Evolutionary conservation across 2,113 vertebrate genomes (phyloP), one percentile per base, ranked within the genome.

Genomic region (Falco punctatus): DNA sequence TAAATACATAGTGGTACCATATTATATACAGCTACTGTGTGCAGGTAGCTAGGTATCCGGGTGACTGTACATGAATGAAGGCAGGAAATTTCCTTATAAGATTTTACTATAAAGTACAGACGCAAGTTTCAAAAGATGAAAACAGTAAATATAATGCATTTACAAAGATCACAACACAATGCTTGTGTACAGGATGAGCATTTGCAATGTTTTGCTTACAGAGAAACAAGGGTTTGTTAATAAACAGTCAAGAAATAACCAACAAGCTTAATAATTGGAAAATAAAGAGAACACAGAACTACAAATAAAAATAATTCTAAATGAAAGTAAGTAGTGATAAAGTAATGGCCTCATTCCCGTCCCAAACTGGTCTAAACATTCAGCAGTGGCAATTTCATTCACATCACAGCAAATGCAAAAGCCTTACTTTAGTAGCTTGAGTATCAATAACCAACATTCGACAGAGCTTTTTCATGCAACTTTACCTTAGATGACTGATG

Each of bases 401-500:
- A 92, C 83, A 84, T 64, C 93, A 96, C 67, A 95, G 64, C 92
- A 97, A 98, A 97, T 40, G 42, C 32, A 84, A 66, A 94, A 96
- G 77, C 18, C 8, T 82, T 90, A 70, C 6, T 65, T 92, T 40
- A 90, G 70, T 35, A 86, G 64, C 54, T 71, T 90, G 10, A 87
- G 66, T 75, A 94, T 73, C 33, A 92, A 64, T 18, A 91, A 83
- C 49, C 73, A 96, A 92, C 52, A 96, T 59, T 93, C 85, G 94
- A 54, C 1, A 96, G 42, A 83, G 46, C 15, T 94, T 96, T 91
- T 95, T 78, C 94, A 97, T 97, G 95, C 93, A 95, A 97, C 84
- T 98, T 98, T 98, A 98, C 97, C 98, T 98, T 97, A 90, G 96
- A 91, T 69, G 96, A 93, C 88, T 81, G 97, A 96, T 22, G 94